Base-by-base conservation (phyloP, 2,797 vertebrate genomes). In the Muraenolepis orangiensis region DNA sequence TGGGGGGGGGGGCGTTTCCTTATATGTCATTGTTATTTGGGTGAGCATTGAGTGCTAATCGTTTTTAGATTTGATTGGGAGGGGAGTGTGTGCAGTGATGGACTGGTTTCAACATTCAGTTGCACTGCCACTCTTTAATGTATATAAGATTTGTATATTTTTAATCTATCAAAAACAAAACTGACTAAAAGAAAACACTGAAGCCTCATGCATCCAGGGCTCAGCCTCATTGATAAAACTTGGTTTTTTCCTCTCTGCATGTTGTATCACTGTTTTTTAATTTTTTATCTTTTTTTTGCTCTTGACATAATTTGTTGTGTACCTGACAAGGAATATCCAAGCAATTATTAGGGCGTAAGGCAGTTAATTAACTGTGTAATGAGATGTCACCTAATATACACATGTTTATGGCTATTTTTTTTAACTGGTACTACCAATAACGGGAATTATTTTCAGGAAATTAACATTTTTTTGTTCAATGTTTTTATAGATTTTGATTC, bases 101-200 rank as follows among this genome's bases (percentile, higher is more conserved):
- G 51, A 8, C 57, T 64, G n/a, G 57, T 64, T n/a, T 64, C 57
- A 64, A 26, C n/a, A 64, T 64, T 64, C 57, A 64, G 57, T 64
- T 23, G 51, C 51, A 57, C 51, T 57, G 51, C 20, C 51, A 57
- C 57, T 64, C 57, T 26, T 64, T 64, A 26, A 64, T 64, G 57
- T 64, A 64, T 64, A 64, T 64, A 64, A 64, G 57, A 64, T 64
- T n/a, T 64, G 57, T 64, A 64, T 64, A 64, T 64, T 64, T 64
- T 51, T 26, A 26, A 64, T 64, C 57, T 64, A 11, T 46, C 13
- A 26, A 64, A 23, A 57, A 23, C n/a, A 64, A 64, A 57, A n/a
- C 51, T 12, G n/a, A n/a, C 23, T n/a, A n/a, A 46, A 46, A n/a
- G 51, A 57, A 57, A 57, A 23, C 57, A 64, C 57, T 26, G 57